Evolutionary conservation across 2,797 vertebrate genomes (phyloP), one percentile per base, ranked within the genome.

Genomic region (Clarias laeviceps): DNA sequence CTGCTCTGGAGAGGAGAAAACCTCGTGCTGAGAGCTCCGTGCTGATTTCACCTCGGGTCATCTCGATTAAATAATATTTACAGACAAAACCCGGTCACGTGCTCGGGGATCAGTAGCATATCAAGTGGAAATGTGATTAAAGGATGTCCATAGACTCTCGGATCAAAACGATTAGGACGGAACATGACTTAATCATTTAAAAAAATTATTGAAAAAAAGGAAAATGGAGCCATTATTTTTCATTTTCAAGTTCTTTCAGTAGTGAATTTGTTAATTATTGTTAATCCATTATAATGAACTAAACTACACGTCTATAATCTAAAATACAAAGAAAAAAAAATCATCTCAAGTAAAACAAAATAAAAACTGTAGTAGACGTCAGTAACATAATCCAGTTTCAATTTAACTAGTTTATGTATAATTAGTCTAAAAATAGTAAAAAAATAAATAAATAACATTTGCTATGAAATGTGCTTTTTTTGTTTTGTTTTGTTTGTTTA

Each of bases 1-100:
- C 80, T 74, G 82, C 17, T 12, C 32, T 34, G 80, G 57, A 72
- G 50, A 79, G 79, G 59, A 77, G 73, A 59, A 77, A 5, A 34
- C 17, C 27, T 77, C 29, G 3, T 20, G 54, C 27, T 22, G 73
- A 8, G 73, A 50, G 45, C 45, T 5, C 56, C 27, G 1, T 56
- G 45, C 20, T 29, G 73, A 57, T 57, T 20, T 76, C 17, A 76
- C 73, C 73, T 50, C 7, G 27, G 17, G 17, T 5, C 73, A 5
- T 32, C 27, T 57, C 50, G 2, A 57, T 57, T 57, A 20, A 29
- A 57, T 57, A 20, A 20, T 57, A 56, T 76, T 76, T 32, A 76
- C n/a, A 45, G 6, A 56, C 20, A 24, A 24, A 45, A 72, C 40
- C 69, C 22, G 0, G 20, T 73, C 70, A 27, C 24, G 0, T 50